These are phyloP conservation scores for Lutraria lutraria DNA, from an alignment of 2,888 invertebrate species.

Conservation along the genomic window DNA sequence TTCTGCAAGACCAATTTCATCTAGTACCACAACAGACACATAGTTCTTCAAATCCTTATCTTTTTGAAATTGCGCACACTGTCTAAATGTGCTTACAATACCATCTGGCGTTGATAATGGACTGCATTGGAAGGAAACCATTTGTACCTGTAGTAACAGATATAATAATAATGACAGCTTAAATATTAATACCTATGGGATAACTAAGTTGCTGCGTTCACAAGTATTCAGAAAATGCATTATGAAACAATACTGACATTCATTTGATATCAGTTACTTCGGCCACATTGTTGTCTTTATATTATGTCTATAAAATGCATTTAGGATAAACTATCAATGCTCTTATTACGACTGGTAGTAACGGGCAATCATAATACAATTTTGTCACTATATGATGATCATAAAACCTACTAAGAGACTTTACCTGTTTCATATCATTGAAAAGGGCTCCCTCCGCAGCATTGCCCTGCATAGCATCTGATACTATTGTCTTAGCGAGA, in stretches of 20 bases:
- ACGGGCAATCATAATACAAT: no score
- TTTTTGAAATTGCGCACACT: conserved; percentile 83
- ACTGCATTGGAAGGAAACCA: conserved; percentile 85
- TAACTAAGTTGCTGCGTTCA: no score
- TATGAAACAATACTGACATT: no score
- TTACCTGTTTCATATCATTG: conserved; percentile 81
- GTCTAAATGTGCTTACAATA: conserved; percentile 82
- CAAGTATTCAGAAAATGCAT: no score
- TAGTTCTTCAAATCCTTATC: conserved; percentile 80
- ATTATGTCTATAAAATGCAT: no score
- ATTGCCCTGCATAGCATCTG: conserved; percentile 85
- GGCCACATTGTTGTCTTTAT: no score
- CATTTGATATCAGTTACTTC: no score
- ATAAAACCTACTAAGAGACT: neutral
- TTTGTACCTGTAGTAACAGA: conserved; percentile 76
- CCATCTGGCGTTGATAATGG: conserved; percentile 84
- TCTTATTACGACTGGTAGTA: no score
- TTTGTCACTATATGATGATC: neutral
- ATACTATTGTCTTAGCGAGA: conserved; percentile 85
- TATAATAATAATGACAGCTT: neutral
- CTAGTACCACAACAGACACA: conserved; percentile 85
- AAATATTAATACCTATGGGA: no score
- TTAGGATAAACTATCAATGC: no score
- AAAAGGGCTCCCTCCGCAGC: conserved; percentile 80
- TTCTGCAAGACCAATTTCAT: conserved; percentile 85